Base-by-base conservation (phyloP, 2,888 invertebrate genomes). In the Ariolimax columbianus region DNA sequence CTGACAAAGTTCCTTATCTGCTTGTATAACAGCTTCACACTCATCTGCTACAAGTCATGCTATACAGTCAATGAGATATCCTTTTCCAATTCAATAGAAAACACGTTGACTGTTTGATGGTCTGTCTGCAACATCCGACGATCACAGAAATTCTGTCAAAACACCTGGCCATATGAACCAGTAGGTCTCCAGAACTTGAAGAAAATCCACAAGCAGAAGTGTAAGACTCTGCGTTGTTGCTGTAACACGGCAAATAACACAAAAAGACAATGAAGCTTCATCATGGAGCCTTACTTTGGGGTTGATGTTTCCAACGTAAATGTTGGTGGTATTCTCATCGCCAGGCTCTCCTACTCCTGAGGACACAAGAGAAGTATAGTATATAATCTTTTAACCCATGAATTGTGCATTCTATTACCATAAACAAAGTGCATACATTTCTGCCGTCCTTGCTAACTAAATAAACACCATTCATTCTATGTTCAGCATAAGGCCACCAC, bases 251-350 rank as follows among this genome's bases (percentile, higher is more conserved):
- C 55, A 36, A 75, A 72, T 40, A 38, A 51, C 47, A 82, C 23
- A 83, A 59, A 66, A 55, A 75, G 59, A 79, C 43, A 84, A 59
- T 30, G 72, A 84, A 63, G 77, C 55, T 82, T 82, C 73, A 73
- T 47, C 36, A 59, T 40, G 51, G 51, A 66, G 63, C 77, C 91
- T 93, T 94, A 98, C 98, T 96, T 98, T 98, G 75, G 98, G 98
- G 94, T 98, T 98, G 55, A 99, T 95, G 94, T 99, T 99, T 86
- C 99, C 99, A 82, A 99, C 95, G 94, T 99, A 99, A 63, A 99
- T 95, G 94, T 99, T 99, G 78, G 99, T 99, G 0, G 99, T 99
- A 91, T 97, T 98, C 55, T 99, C 98, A 95, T 99, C 99, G 0
- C 98, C 98, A 70, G 89, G 88, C 80, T 90, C 90, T 66, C 88